Percentiles rank a stretch among this genome's conserved stretches.
Conservation (phyloP, 2,797 vertebrate species). For the Stomatorhinus walkeri region DNA sequence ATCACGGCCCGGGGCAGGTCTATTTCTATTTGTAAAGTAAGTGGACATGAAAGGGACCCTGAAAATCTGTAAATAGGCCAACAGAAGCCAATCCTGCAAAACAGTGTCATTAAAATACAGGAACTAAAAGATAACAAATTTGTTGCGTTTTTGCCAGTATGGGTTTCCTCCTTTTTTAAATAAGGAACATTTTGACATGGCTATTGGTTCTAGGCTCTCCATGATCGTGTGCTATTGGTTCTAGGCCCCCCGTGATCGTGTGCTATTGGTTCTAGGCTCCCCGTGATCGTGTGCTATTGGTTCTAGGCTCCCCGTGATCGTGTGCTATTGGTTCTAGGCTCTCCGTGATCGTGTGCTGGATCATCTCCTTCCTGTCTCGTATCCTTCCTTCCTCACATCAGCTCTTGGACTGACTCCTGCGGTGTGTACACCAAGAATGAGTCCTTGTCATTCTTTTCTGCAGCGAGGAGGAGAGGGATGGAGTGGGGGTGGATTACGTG, state of each 20-base stretch:
- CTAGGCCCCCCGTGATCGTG: not conserved
- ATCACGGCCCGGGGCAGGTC: not conserved
- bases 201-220: not conserved
- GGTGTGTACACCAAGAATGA: not conserved
- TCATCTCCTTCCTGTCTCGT: not conserved
- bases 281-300: not conserved
- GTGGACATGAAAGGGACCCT: not conserved
- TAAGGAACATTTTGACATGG: not conserved
- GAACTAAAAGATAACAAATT: not conserved
- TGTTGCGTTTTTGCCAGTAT: not conserved
- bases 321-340: not conserved
- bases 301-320: not conserved
- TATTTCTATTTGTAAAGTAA: not conserved
- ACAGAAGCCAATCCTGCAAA: not conserved
- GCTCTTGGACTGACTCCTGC: not conserved
- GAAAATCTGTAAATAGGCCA: not conserved
- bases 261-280: not conserved
- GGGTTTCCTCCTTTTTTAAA: not conserved
- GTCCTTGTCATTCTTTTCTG: not conserved
- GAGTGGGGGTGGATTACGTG: not conserved
- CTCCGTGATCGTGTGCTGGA: not conserved
- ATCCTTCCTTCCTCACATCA: not conserved
- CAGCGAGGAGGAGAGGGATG: not conserved
- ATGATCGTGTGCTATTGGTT: not conserved
- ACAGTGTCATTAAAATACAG: not conserved